Percentiles rank a stretch among this genome's conserved stretches.
phyloP scores from a whole-genome alignment of 1,140 invertebrate species.

The Drosophila athabasca region DNA sequence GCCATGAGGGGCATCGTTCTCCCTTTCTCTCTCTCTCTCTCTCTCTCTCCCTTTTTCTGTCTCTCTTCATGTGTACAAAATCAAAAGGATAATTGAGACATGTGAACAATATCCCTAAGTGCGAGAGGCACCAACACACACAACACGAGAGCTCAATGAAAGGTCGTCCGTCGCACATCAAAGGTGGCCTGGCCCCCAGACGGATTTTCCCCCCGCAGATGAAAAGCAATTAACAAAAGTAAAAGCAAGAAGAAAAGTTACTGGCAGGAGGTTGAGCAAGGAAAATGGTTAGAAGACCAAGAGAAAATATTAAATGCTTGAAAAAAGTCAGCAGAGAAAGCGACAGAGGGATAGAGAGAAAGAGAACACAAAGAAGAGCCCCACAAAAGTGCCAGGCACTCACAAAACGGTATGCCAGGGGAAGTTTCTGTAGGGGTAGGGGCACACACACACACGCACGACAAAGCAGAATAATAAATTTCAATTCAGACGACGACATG shows the following conservation, averaged over 20 bases:
- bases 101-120: conserved; percentile 80
- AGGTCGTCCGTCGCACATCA: conserved; percentile 65
- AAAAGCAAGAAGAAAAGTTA: conserved; percentile 33
- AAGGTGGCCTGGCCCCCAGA: conserved; percentile 61
- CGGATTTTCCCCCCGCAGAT: conserved; percentile 42
- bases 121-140: conserved; percentile 41
- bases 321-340: neutral
- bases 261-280: conserved; percentile 8
- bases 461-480: conserved; percentile 81
- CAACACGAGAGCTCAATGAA: conserved; percentile 35
- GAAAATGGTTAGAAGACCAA: conserved; percentile 21
- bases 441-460: conserved; percentile 55
- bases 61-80: conserved; percentile 42
- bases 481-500: conserved; percentile 72
- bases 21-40: too few relatives aligned
- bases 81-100: conserved; percentile 80
- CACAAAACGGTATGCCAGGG: conserved; percentile 28
- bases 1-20: neutral
- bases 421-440: neutral
- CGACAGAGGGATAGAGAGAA: neutral
- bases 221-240: conserved; percentile 75
- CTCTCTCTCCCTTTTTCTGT: too few relatives aligned
- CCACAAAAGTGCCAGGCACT: conserved; percentile 51
- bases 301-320: conserved; percentile 57
- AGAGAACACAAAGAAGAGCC: neutral